Percentiles rank a stretch among this genome's conserved stretches.
phyloP scores from a whole-genome alignment of 2,797 vertebrate species.

The Serranus cabrilla region DNA sequence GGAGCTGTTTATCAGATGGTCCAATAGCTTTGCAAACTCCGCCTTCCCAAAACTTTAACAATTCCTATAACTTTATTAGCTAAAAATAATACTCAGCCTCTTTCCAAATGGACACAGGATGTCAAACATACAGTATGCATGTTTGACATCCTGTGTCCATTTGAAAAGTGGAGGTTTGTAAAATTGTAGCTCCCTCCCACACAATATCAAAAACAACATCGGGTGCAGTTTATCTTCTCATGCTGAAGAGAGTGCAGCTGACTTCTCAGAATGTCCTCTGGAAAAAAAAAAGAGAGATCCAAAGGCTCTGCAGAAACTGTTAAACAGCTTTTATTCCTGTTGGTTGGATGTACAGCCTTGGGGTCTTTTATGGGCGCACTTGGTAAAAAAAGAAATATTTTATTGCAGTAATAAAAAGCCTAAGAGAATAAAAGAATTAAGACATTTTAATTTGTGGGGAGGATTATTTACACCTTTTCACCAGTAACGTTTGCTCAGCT shows the following conservation, averaged over 20 bases:
- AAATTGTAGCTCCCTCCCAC: neutral
- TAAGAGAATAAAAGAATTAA: neutral
- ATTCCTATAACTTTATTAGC: neutral
- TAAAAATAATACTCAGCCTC: neutral
- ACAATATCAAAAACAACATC: neutral
- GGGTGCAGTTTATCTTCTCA: conserved; percentile 1
- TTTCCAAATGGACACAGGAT: too few species aligned
- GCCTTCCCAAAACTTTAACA: neutral
- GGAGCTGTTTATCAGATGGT: neutral
- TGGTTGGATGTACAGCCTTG: conserved; percentile 24
- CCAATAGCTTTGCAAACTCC: too few species aligned
- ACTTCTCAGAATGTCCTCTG: conserved; percentile 38
- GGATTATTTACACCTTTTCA: too few species aligned
- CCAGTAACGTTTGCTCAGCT: too few species aligned
- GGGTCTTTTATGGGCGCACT: conserved; percentile 25
- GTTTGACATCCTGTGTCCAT: neutral
- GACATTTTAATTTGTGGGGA: neutral
- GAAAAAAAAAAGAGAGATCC: conserved; percentile 25
- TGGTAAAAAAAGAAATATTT: conserved; percentile 10
- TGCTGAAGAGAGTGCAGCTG: neutral
- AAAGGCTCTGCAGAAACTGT: conserved; percentile 38
- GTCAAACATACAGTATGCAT: too few species aligned
- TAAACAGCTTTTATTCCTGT: conserved; percentile 50
- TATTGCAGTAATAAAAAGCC: conserved; percentile 8
- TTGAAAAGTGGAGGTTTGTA: neutral